Percentiles rank a stretch among this genome's conserved stretches.
These are phyloP conservation scores for Drosophila flavopinicola DNA, from an alignment of 2,888 invertebrate species.

Conservation along the genomic window DNA sequence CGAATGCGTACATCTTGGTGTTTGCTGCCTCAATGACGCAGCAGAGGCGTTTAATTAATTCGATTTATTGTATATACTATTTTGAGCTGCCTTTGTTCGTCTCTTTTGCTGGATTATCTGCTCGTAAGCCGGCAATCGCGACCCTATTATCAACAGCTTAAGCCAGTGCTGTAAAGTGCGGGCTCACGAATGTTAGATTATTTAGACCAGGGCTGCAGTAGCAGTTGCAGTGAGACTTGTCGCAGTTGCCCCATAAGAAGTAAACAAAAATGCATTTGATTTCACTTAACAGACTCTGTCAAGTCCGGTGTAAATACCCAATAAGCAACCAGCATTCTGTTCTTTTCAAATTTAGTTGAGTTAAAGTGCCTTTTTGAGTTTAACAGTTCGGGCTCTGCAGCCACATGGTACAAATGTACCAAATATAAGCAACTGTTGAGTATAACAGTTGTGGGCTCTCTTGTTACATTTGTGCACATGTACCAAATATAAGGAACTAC, in stretches of 20 bases:
- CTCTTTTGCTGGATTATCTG: constrained; percentile 20
- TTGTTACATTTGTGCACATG: too few relatives aligned
- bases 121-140: constrained; percentile 42
- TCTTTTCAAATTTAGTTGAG: not conserved
- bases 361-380: constrained; percentile 32
- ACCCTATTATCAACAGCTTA: constrained; percentile 30
- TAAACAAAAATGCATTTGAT: too few relatives aligned
- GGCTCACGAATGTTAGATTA: too few relatives aligned
- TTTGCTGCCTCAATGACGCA: constrained; percentile 5
- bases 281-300: too few relatives aligned
- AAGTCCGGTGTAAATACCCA: too few relatives aligned
- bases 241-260: too few relatives aligned
- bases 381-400: constrained; percentile 22
- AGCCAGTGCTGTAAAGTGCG: constrained; percentile 24
- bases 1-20: constrained; percentile 24
- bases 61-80: not conserved
- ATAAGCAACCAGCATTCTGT: too few relatives aligned
- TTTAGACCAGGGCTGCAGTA: too few relatives aligned
- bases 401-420: not conserved
- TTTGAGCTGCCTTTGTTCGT: constrained; percentile 22
- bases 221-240: too few relatives aligned
- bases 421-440: too few relatives aligned
- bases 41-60: constrained; percentile 1
- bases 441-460: too few relatives aligned
- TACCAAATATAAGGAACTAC: too few relatives aligned